A percentile compares a stretch with the other conserved stretches of the same genome.
These are phyloP conservation scores for Lissonota sp. DNA, from an alignment of 2,888 invertebrate genomes.

Conservation along the genomic window DNA sequence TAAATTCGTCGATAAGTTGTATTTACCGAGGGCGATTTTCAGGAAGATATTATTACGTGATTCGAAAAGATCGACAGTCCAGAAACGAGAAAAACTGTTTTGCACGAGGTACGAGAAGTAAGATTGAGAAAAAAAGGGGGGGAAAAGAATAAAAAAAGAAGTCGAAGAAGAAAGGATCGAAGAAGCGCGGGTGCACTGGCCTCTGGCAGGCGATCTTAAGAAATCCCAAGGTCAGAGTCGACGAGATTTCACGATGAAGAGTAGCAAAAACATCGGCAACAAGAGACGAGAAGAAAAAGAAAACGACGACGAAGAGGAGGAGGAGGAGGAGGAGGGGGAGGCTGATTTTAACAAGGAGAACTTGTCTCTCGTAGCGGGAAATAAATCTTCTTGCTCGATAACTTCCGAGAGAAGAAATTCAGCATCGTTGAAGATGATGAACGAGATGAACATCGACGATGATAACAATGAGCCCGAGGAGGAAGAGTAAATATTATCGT, in stretches of 20 bases:
- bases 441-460: constrained; percentile 31
- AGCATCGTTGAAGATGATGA: constrained; percentile 18
- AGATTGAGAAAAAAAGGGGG: background rate
- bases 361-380: constrained; percentile 48
- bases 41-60: too few relatives aligned
- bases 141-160: constrained; percentile 6
- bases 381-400: constrained; percentile 55
- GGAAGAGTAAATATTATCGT: constrained; percentile 69
- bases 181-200: constrained; percentile 48
- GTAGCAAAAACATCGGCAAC: constrained; percentile 14
- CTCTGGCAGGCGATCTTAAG: constrained; percentile 63
- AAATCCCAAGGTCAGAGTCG: constrained; percentile 76
- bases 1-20: too few relatives aligned
- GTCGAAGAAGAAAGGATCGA: constrained; percentile 22
- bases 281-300: constrained; percentile 39
- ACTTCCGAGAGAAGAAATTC: constrained; percentile 22
- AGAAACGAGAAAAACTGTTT: constrained; percentile 1
- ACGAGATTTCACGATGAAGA: constrained; percentile 69
- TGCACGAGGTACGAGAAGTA: background rate
- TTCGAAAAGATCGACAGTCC: too few relatives aligned
- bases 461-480: constrained; percentile 63
- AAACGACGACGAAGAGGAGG: constrained; percentile 29
- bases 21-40: too few relatives aligned
- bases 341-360: constrained; percentile 60
- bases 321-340: constrained; percentile 18